Percentiles rank a stretch among this genome's conserved stretches.
These are phyloP conservation scores for Bellardia bayeri DNA, from an alignment of 2,888 invertebrate genomes.

Conservation along the genomic window DNA sequence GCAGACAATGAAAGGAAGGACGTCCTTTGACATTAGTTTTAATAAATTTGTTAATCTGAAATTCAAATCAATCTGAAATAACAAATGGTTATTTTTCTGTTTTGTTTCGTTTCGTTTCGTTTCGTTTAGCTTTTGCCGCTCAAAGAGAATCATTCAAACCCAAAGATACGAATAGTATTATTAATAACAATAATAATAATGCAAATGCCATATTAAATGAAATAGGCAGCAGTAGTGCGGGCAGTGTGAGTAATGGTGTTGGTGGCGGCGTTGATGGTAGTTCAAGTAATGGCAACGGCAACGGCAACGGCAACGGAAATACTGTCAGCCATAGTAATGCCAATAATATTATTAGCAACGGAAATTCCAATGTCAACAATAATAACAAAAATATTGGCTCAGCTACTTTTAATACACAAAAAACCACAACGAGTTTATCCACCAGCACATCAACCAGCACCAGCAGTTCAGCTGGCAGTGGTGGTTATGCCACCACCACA, in stretches of 20 bases:
- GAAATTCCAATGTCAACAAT: slow-evolving; percentile 70
- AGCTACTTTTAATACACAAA: slow-evolving; percentile 54
- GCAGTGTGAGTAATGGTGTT: slow-evolving; percentile 72
- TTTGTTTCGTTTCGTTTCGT: slow-evolving; percentile 27
- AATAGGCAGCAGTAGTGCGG: slow-evolving; percentile 62
- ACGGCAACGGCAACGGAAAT: slow-evolving; percentile 48
- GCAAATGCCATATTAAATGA: slow-evolving; percentile 79
- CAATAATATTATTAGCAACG: slow-evolving; percentile 74
- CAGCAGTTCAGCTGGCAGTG: slow-evolving; percentile 47
- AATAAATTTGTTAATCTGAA: slow-evolving; percentile 27
- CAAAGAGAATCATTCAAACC: slow-evolving; percentile 83
- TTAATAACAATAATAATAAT: slow-evolving; percentile 73
- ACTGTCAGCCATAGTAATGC: slow-evolving; percentile 65
- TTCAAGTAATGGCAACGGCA: slow-evolving; percentile 31
- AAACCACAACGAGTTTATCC: slow-evolving; percentile 65
- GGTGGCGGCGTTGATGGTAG: slow-evolving; percentile 74
- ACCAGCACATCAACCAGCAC: slow-evolving; percentile 34
- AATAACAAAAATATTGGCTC: slow-evolving; percentile 55
- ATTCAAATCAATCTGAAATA: slow-evolving; percentile 35
- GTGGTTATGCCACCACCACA: slow-evolving; percentile 55
- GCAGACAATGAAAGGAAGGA: neutral
- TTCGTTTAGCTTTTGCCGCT: slow-evolving; percentile 80
- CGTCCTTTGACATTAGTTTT: slow-evolving; percentile 23
- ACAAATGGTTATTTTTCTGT: slow-evolving; percentile 35
- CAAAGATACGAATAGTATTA: slow-evolving; percentile 80